phyloP scores from a whole-genome alignment of 2,113 vertebrate genomes.

The Lipophrys pholis region DNA sequence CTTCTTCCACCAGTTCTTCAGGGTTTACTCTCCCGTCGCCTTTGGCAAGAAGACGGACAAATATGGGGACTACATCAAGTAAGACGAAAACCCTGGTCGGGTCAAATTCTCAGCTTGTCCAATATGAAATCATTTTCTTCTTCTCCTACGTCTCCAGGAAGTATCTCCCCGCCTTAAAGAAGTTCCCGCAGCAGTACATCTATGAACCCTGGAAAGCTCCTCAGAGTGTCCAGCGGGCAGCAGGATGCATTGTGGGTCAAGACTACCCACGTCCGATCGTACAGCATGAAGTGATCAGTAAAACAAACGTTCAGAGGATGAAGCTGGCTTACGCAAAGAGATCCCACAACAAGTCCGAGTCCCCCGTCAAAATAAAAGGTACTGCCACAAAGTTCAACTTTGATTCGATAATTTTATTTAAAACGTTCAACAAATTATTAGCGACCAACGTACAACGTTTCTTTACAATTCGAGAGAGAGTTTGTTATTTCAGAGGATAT shows the following conservation, averaged over 20 bases:
- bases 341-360: slow-evolving; percentile 15
- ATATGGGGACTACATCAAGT: slow-evolving; percentile 83
- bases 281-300: slow-evolving; percentile 66
- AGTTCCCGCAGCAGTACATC: slow-evolving; percentile 80
- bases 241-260: slow-evolving; percentile 83
- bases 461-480: no score
- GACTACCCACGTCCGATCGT: slow-evolving; percentile 81
- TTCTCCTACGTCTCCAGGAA: slow-evolving; percentile 68
- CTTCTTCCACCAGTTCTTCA: slow-evolving; percentile 84
- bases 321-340: slow-evolving; percentile 79
- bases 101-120: not conserved
- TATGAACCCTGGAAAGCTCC: slow-evolving; percentile 86
- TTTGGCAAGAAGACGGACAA: slow-evolving; percentile 84
- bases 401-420: no score
- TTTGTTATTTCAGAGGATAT: no score
- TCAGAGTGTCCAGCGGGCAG: slow-evolving; percentile 75
- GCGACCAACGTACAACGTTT: no score
- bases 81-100: not conserved
- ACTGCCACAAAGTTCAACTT: not conserved
- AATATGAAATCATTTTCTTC: fast-evolving
- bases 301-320: slow-evolving; percentile 82
- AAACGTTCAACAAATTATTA: no score
- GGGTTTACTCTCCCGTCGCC: slow-evolving; percentile 79
- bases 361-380: slow-evolving; percentile 63
- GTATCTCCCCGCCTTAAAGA: slow-evolving; percentile 80